Evolutionary conservation across 2,113 vertebrate genomes (phyloP).

Genomic region (Crotophaga sulcirostris): DNA sequence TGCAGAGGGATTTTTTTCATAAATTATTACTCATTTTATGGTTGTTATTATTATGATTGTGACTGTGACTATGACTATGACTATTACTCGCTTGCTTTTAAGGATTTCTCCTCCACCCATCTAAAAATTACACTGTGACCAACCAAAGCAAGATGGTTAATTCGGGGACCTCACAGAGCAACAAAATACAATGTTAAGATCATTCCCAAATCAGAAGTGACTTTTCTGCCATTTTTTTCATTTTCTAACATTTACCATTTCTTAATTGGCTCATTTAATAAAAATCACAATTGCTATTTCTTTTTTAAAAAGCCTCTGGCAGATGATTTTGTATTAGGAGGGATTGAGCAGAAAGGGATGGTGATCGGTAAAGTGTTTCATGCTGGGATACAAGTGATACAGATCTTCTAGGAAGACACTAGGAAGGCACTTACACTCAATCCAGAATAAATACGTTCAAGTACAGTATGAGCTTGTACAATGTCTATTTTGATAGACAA

Average conservation of each 20-base stretch:
- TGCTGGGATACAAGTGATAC: not conserved
- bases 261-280: not conserved
- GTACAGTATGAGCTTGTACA: not conserved
- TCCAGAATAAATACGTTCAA: not conserved
- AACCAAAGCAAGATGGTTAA: constrained; percentile 9
- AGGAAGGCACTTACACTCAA: too few relatives aligned
- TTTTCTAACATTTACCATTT: not conserved
- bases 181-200: not conserved
- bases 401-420: not conserved
- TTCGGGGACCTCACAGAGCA: not conserved
- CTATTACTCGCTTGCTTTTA: constrained; percentile 49
- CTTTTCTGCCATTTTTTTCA: not conserved
- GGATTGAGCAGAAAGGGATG: not conserved
- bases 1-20: not conserved
- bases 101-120: not conserved
- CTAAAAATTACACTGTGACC: not conserved
- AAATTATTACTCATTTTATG: not conserved
- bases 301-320: not conserved
- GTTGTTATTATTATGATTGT: not conserved
- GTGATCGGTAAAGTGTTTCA: not conserved
- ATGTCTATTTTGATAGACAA: not conserved
- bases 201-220: not conserved
- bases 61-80: not conserved
- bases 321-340: not conserved
- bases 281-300: not conserved